Evolutionary conservation across 2,888 invertebrate genomes (phyloP), one percentile per base, ranked within the genome.

Genomic region (Andrena trimmerana): DNA sequence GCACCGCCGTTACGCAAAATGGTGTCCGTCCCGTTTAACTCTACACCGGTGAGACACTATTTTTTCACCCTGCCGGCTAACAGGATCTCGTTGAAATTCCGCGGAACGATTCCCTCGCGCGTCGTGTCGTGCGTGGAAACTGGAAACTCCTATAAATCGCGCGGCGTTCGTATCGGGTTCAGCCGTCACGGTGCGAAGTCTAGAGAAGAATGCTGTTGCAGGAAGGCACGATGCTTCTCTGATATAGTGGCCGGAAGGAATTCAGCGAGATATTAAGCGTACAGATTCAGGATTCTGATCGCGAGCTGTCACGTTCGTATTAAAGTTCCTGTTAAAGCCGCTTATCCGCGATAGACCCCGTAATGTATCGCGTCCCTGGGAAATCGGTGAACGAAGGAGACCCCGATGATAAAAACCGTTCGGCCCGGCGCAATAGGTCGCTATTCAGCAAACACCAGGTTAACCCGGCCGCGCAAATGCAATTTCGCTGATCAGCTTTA

Each of bases 401-500:
- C 1, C 4, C 2, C 2, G 16, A 2, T 1, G 24, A 36, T n/a
- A 31, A 60, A 60, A 70, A 60, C 24, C 57, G 24, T 4, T 8
- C 8, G 24, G 57, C 4, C 2, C 4, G 10, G 48, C 2, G 36
- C 1, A 6, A 13, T 29, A n/a, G 27, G 1, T 65, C 13, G 20
- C 8, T 57, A 63, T 63, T 20, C 62, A 20, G 20, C 2, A 42
- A 4, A 29, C n/a, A 10, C 2, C n/a, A 0, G 48, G 13, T 2
- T 62, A 76, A 78, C 48, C 50, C n/a, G 48, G 16, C 71, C 80
- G 60, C 16, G 27, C 7, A 16, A 52, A 50, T 31, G 54, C 66
- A 71, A 71, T 79, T 79, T 66, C 60, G 66, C 7, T 60, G 66
- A 79, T 79, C 79, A 62, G 66, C 50, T 71, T 71, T 42, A 78